Evolutionary conservation across 2,888 invertebrate genomes (phyloP), one percentile per base, ranked within the genome.

Genomic region (Nowickia ferox): DNA sequence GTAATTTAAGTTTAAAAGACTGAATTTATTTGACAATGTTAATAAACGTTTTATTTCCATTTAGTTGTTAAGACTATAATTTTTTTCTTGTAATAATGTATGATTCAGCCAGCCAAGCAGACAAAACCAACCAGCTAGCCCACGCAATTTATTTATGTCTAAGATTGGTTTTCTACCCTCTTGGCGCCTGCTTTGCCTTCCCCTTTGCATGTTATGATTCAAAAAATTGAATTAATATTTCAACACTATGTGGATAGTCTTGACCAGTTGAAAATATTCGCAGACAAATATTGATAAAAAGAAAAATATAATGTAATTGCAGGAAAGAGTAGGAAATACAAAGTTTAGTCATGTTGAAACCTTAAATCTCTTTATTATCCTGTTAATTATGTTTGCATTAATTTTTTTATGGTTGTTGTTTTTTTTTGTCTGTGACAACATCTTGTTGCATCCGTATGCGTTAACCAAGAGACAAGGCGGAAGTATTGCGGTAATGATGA

Each of bases 31-130:
- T 86, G 69, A 86, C 85, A 82, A 82, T 80, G 61, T 72, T 83
- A 86, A 86, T 80, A 79, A 76, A 79, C 72, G 76, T 86, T 85
- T 85, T 77, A 84, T 84, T 84, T 85, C 22, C 72, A 83, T 76
- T 76, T 86, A 75, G 75, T 80, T 83, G 75, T 69, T 61, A 76
- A 77, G 53, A 76, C 86, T 80, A 83, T 59, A 55, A 48, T 46
- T 68, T 74, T 46, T 72, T 72, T 15, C 22, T 42, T 9, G 40
- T 22, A 17, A 42, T 42, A 59, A 8, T 44, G 40, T 53, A 66
- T 81, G 74, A 81, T 59, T 81, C 81, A 68, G 59, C 30, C 15
- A 69, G 9, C 4, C 22, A 8, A 15, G 9, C 46, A 46, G 46
- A 2, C 8, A 69, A n/a, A n/a, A 15, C 38, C 51, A 65, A 30